phyloP scores from a whole-genome alignment of 2,888 invertebrate genomes.

The Drosophila robusta region DNA sequence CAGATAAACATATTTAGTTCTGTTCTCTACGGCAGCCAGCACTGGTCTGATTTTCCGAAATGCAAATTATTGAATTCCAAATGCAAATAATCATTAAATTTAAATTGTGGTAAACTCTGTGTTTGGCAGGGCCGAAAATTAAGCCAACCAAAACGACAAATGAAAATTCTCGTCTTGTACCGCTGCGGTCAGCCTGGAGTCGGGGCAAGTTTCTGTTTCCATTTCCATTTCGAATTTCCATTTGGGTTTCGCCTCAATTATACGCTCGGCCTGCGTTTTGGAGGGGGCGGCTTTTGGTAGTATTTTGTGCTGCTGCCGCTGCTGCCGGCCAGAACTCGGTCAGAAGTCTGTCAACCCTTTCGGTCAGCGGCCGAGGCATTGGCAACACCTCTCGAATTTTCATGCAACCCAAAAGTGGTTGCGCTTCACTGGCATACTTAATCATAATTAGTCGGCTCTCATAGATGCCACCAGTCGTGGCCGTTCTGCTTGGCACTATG shows the following conservation, averaged over 20 bases:
- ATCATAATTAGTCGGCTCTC: conserved; percentile 41
- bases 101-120: conserved; percentile 57
- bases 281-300: conserved; percentile 16
- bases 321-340: conserved; percentile 59
- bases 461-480: no score
- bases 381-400: conserved; percentile 69
- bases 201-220: conserved; percentile 39
- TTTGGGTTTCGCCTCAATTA: conserved; percentile 64
- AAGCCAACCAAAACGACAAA: conserved; percentile 58
- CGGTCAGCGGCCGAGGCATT: conserved; percentile 35
- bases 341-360: conserved; percentile 76
- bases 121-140: conserved; percentile 15
- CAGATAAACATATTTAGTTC: conserved; percentile 6
- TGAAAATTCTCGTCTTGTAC: conserved; percentile 28
- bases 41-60: conserved; percentile 59
- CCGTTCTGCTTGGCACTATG: conserved; percentile 58
- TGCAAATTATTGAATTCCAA: conserved; percentile 74
- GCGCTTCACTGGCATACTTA: conserved; percentile 57
- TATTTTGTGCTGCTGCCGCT: conserved; percentile 3
- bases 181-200: conserved; percentile 36
- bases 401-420: conserved; percentile 28
- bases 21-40: conserved; percentile 6
- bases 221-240: conserved; percentile 44
- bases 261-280: conserved; percentile 60
- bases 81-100: conserved; percentile 74